phyloP scores from a whole-genome alignment of 2,888 invertebrate species.

The Perithous albicinctus region DNA sequence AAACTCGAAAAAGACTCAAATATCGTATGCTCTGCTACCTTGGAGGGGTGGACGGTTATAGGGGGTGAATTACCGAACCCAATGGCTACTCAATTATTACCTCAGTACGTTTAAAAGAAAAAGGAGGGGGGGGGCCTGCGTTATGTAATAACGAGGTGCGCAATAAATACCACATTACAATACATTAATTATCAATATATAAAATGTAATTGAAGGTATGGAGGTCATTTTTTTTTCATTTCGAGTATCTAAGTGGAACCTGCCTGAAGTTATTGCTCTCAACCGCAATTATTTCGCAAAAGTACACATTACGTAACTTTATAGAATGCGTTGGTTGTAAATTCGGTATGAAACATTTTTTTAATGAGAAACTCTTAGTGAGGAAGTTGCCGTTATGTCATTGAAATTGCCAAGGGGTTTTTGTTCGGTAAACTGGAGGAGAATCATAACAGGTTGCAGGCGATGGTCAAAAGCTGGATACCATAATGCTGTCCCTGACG shows the following conservation, averaged over 20 bases:
- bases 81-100: too few relatives aligned
- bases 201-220: too few relatives aligned
- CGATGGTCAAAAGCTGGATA: constrained; percentile 3
- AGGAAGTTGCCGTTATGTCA: not conserved
- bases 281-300: not conserved
- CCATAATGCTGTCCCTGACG: constrained; percentile 7
- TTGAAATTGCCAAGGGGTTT: not conserved
- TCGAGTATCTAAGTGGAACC: not conserved
- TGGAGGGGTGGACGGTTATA: too few relatives aligned
- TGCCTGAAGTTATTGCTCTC: not conserved
- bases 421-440: not conserved
- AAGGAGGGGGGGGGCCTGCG: too few relatives aligned
- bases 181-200: too few relatives aligned
- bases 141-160: too few relatives aligned
- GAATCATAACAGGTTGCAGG: not conserved
- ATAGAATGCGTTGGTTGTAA: not conserved
- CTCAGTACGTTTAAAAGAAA: too few relatives aligned
- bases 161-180: too few relatives aligned
- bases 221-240: not conserved
- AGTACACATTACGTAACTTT: not conserved
- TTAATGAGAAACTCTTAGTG: not conserved
- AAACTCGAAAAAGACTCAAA: too few relatives aligned
- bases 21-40: too few relatives aligned
- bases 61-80: too few relatives aligned
- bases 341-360: not conserved